Evolutionary conservation across 2,888 invertebrate species (phyloP), one percentile per base, ranked within the genome.

Genomic region (Parnassius smintheus): DNA sequence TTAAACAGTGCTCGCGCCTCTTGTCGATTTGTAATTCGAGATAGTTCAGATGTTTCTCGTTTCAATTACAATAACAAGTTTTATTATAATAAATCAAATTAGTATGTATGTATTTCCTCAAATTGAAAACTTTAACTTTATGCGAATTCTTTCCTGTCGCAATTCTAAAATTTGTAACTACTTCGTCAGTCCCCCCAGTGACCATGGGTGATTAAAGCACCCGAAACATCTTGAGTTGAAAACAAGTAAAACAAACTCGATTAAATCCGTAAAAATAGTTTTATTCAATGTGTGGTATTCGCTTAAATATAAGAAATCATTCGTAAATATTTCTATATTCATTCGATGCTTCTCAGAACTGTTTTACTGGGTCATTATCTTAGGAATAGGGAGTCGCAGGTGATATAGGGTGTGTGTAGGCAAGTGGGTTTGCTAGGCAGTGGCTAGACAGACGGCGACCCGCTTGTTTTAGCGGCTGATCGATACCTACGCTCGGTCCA

Each of bases 1-100:
- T 82, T 83, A 88, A 86, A 89, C 82, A 87, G 86, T 86, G 81
- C 82, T 77, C 76, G 76, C 80, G 82, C 87, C 82, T 77, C 76
- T 76, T 81, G 82, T 88, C 86, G 85, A 86, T 86, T 86, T 83
- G 89, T 86, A 89, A 90, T 82, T 78, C 75, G 87, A 90, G 80
- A 83, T 49, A 49, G 13, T 7, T 13, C 49, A 22, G 4, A 25
- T 46, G 22, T n/a, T 45, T 46, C 7, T 46, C 2, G 12, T 12
- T 42, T 42, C 54, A 9, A 55, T 55, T 44, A 13, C 18, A 55
- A 44, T 44, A 42, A 42, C 13, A 18, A 13, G 13, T 49, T 4
- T 35, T 35, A 35, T 35, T 35, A 35, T 35, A 7, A 25, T 0
- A 1, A 35, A 35, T 7, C 35, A 35, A 35, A 35, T 35, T 35